Conservation (phyloP, 2,888 invertebrate species). For the Anoplius nigerrimus region DNA sequence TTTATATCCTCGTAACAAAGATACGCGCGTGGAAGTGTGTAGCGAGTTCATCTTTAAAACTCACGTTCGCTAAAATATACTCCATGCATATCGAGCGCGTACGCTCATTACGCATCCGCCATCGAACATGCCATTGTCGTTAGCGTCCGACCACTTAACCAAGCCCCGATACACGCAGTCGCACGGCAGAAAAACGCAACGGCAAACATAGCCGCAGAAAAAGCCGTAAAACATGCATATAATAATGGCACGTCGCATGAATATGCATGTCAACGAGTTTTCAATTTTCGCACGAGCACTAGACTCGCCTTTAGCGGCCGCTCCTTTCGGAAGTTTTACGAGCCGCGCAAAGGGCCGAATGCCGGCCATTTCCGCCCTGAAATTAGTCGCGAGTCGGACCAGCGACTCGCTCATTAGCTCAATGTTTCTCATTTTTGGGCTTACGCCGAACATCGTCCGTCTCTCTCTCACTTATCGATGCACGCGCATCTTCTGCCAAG, state of each 20-base stretch:
- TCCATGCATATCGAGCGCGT: no score
- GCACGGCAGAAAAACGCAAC: not conserved
- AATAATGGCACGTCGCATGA: conserved; percentile 67
- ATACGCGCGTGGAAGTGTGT: no score
- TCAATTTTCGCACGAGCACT: conserved; percentile 72
- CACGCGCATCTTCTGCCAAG: not conserved
- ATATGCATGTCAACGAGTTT: conserved; percentile 72
- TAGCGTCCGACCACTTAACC: no score
- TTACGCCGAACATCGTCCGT: not conserved
- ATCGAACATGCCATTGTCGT: no score
- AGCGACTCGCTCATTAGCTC: conserved; percentile 62
- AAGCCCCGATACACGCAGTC: not conserved
- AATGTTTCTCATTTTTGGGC: conserved; percentile 30
- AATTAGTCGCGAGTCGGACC: conserved; percentile 41
- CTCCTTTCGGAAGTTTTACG: conserved; percentile 69
- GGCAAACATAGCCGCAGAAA: conserved; percentile 3
- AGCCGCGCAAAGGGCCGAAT: conserved; percentile 64
- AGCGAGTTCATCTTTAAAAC: no score
- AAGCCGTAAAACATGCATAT: conserved; percentile 69
- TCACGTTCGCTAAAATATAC: no score
- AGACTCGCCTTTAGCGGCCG: conserved; percentile 42
- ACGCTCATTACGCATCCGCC: no score
- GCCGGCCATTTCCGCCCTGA: conserved; percentile 36
- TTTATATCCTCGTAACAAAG: no score
- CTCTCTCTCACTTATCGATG: not conserved